Percentiles rank a stretch among this genome's conserved stretches.
Evolutionary conservation across 2,113 vertebrate genomes (phyloP).

Genomic region (Suricata suricatta): DNA sequence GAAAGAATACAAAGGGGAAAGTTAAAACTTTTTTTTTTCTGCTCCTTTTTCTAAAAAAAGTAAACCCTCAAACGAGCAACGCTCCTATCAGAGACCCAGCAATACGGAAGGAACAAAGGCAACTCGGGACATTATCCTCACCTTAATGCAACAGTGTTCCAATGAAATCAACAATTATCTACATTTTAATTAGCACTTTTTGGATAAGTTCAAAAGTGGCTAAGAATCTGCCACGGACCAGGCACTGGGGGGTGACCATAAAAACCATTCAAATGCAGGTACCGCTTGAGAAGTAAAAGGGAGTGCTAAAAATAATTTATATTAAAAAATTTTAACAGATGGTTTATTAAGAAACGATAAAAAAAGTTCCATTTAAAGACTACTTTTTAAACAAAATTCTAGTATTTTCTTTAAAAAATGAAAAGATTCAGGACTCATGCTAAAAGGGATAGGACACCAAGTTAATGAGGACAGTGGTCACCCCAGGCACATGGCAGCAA

Average conservation of each 20-base stretch:
- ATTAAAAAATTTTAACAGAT: not conserved
- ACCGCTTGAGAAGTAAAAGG: not conserved
- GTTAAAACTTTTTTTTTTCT: not conserved
- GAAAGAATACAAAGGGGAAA: constrained; percentile 38
- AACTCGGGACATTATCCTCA: not conserved
- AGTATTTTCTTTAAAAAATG: not conserved
- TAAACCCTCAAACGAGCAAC: not conserved
- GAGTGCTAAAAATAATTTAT: constrained; percentile 17
- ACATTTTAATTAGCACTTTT: not conserved
- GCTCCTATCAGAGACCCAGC: not conserved
- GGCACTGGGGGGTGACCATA: not conserved
- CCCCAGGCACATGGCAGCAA: not conserved
- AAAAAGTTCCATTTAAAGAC: constrained; percentile 42
- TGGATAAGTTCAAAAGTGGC: not conserved
- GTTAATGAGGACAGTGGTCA: not conserved
- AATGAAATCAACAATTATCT: not conserved
- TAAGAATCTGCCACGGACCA: not conserved
- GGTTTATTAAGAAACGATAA: constrained; percentile 23
- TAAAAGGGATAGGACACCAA: not conserved
- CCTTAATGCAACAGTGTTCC: not conserved
- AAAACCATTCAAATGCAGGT: not conserved
- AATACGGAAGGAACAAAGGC: not conserved
- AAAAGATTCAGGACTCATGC: not conserved
- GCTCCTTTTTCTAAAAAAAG: not conserved
- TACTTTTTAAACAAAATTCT: not conserved